Percentiles rank a stretch among this genome's conserved stretches.
Conservation (phyloP, 2,888 invertebrate genomes). For the Julus scanicus region DNA sequence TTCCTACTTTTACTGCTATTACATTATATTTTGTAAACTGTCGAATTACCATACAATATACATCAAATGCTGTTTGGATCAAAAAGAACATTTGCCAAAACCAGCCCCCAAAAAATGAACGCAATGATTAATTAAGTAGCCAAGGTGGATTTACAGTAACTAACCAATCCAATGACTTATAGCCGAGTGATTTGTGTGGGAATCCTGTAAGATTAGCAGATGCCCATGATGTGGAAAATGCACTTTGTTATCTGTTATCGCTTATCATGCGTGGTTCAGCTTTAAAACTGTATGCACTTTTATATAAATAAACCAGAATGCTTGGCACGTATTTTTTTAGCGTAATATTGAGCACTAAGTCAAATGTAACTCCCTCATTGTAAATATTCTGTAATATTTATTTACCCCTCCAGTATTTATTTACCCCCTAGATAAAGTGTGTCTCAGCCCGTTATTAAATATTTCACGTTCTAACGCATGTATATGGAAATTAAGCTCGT, state of each 20-base stretch:
- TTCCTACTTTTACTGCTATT: too few species aligned
- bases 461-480: constrained; percentile 21
- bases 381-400: not conserved
- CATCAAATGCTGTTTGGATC: not conserved
- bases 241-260: not conserved
- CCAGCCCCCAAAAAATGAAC: not conserved
- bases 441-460: constrained; percentile 29
- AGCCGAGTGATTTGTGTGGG: not conserved
- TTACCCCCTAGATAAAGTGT: not conserved
- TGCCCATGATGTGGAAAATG: not conserved
- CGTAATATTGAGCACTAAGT: not conserved
- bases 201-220: not conserved
- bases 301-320: not conserved
- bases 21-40: too few species aligned
- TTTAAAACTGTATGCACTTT: not conserved
- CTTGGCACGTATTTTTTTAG: constrained; percentile 22
- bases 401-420: constrained; percentile 20
- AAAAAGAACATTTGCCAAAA: not conserved
- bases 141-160: not conserved
- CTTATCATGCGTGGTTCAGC: not conserved
- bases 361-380: constrained; percentile 40
- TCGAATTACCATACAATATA: not conserved
- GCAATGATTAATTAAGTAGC: not conserved
- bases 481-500: constrained; percentile 4
- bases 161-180: not conserved